These are phyloP conservation scores for Azorinus chamasolen DNA, from an alignment of 2,888 invertebrate genomes.

Conservation along the genomic window DNA sequence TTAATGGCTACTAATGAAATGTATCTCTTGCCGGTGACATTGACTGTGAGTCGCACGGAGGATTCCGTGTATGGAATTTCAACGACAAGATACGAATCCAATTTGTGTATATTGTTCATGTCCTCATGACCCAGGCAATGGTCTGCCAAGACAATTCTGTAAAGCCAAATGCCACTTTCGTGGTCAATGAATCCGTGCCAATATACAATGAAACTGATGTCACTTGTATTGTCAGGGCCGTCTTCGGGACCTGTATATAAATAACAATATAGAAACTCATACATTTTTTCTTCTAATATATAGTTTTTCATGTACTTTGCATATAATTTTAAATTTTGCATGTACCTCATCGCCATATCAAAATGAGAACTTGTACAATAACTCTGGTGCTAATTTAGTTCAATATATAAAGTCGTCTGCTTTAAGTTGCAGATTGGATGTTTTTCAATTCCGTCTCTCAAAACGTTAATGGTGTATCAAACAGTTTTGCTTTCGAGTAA, in stretches of 20 bases:
- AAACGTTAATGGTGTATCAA: too few relatives aligned
- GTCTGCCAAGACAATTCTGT: slow-evolving; percentile 53
- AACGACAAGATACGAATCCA: neutral
- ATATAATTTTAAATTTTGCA: too few relatives aligned
- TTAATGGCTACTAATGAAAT: slow-evolving; percentile 75
- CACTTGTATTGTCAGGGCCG: slow-evolving; percentile 63
- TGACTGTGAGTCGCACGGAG: slow-evolving; percentile 4
- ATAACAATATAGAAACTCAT: too few relatives aligned
- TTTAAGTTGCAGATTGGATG: too few relatives aligned
- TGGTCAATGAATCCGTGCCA: slow-evolving; percentile 75
- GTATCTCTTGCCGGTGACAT: slow-evolving; percentile 58
- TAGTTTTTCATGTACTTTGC: too few relatives aligned
- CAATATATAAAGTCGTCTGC: too few relatives aligned
- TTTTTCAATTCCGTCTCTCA: too few relatives aligned
- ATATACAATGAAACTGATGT: slow-evolving; percentile 38
- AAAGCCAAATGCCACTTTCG: slow-evolving; percentile 70
- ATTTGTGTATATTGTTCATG: slow-evolving; percentile 1
- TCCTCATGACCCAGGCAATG: slow-evolving; percentile 28
- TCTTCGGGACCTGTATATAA: slow-evolving; percentile 28
- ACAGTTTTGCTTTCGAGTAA: too few relatives aligned
- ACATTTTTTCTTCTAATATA: too few relatives aligned
- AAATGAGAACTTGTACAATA: too few relatives aligned
- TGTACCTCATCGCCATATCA: too few relatives aligned
- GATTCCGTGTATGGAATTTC: slow-evolving; percentile 3
- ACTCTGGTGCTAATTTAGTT: too few relatives aligned